These are phyloP conservation scores for Sylvilagus bachmani DNA, from an alignment of 2,113 vertebrate genomes.

Conservation along the genomic window DNA sequence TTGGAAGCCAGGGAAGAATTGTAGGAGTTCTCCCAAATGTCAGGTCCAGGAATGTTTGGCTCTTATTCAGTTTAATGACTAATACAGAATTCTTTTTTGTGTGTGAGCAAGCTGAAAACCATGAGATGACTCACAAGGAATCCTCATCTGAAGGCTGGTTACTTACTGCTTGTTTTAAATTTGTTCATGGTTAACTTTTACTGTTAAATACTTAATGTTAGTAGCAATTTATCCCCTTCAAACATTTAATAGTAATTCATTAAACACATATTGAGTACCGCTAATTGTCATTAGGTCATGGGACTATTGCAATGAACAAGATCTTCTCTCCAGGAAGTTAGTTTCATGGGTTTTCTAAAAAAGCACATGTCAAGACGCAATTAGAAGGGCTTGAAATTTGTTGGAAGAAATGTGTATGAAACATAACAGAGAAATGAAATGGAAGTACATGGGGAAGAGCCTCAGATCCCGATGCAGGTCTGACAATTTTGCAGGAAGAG, in stretches of 20 bases:
- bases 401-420: not conserved
- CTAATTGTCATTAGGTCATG: not conserved
- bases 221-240: slow-evolving; percentile 19
- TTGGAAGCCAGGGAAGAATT: slow-evolving; percentile 51
- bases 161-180: slow-evolving; percentile 39
- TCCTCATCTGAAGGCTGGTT: slow-evolving; percentile 12
- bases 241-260: not conserved
- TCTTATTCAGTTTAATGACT: slow-evolving; percentile 49
- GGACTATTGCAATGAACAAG: not conserved
- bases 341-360: not conserved
- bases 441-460: not conserved
- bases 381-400: not conserved
- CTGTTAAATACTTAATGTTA: not conserved
- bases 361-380: not conserved
- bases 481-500: not conserved
- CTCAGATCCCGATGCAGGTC: not conserved
- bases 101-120: slow-evolving; percentile 41
- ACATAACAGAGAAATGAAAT: not conserved
- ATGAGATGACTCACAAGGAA: not conserved
- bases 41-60: slow-evolving; percentile 34
- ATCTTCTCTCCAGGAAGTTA: not conserved
- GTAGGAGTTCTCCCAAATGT: slow-evolving; percentile 1
- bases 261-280: not conserved
- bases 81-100: slow-evolving; percentile 44
- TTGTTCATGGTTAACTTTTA: not conserved